These are phyloP conservation scores for Orthosia cruda DNA, from an alignment of 2,888 invertebrate species.

Conservation along the genomic window DNA sequence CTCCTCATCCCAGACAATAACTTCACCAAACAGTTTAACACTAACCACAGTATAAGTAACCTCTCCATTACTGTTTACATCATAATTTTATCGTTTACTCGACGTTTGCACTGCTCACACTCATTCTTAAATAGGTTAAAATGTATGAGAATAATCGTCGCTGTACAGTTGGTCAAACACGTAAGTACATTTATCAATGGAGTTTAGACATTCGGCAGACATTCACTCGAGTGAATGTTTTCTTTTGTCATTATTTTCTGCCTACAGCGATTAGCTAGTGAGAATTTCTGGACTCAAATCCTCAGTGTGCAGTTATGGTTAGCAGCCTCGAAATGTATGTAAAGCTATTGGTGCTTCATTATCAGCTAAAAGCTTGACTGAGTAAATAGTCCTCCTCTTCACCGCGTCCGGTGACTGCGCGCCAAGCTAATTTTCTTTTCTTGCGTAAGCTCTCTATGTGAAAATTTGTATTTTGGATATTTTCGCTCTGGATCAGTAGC, in stretches of 20 bases:
- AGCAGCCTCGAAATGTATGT: neutral
- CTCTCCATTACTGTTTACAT: slow-evolving; percentile 38
- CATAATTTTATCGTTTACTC: slow-evolving; percentile 49
- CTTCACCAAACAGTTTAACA: slow-evolving; percentile 35
- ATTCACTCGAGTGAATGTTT: slow-evolving; percentile 46
- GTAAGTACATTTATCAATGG: slow-evolving; percentile 36
- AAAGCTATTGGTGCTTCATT: slow-evolving; percentile 2
- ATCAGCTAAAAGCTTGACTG: neutral
- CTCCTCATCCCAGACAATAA: slow-evolving; percentile 25
- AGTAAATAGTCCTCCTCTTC: neutral
- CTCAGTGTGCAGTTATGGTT: slow-evolving; percentile 24
- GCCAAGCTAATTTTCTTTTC: neutral
- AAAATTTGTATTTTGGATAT: too few relatives aligned
- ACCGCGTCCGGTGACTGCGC: neutral
- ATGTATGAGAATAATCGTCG: slow-evolving; percentile 53
- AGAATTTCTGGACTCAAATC: slow-evolving; percentile 23
- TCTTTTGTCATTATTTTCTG: slow-evolving; percentile 33
- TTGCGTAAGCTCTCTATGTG: neutral
- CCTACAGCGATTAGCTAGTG: slow-evolving; percentile 27
- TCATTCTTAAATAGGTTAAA: slow-evolving; percentile 59
- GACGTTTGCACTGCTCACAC: slow-evolving; percentile 46
- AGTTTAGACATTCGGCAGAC: slow-evolving; percentile 56
- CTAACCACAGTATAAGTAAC: slow-evolving; percentile 22
- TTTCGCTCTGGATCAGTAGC: too few relatives aligned
- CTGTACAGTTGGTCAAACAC: slow-evolving; percentile 66